Conservation (phyloP, 2,113 vertebrate species). For the Hippopotamus amphibius region DNA sequence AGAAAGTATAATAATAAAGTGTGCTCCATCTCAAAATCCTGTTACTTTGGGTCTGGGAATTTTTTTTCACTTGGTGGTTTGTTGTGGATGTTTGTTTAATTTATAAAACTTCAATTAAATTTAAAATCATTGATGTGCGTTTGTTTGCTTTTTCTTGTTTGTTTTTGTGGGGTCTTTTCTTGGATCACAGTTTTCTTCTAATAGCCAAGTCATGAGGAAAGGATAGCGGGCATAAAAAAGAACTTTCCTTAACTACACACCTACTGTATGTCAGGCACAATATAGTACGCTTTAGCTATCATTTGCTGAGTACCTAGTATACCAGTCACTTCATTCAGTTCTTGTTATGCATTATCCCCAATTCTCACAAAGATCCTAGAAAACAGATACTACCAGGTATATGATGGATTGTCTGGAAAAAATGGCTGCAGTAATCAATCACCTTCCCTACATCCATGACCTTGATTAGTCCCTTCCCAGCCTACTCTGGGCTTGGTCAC, state of each 20-base stretch:
- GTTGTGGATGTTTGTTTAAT: background rate
- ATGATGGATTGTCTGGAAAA: background rate
- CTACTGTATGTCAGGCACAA: background rate
- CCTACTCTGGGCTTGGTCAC: background rate
- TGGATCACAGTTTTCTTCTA: constrained; percentile 42
- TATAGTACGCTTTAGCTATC: background rate
- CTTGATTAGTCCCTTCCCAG: background rate
- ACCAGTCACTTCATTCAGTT: background rate
- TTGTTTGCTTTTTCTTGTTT: constrained; percentile 8
- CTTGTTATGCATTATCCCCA: background rate
- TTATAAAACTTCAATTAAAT: constrained; percentile 29
- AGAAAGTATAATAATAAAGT: background rate
- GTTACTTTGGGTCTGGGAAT: background rate
- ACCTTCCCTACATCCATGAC: background rate
- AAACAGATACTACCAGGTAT: constrained; percentile 30
- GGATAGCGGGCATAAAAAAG: constrained; percentile 23
- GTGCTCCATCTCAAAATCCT: background rate
- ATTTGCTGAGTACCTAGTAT: background rate
- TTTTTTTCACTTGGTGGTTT: constrained; percentile 4
- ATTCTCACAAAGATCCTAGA: background rate
- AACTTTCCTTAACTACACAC: background rate
- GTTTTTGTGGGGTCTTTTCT: background rate
- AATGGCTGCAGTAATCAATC: background rate
- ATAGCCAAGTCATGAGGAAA: background rate
- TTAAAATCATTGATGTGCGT: background rate